These are phyloP conservation scores for Chlorops oryzae DNA, from an alignment of 1,140 invertebrate species.

Conservation along the genomic window DNA sequence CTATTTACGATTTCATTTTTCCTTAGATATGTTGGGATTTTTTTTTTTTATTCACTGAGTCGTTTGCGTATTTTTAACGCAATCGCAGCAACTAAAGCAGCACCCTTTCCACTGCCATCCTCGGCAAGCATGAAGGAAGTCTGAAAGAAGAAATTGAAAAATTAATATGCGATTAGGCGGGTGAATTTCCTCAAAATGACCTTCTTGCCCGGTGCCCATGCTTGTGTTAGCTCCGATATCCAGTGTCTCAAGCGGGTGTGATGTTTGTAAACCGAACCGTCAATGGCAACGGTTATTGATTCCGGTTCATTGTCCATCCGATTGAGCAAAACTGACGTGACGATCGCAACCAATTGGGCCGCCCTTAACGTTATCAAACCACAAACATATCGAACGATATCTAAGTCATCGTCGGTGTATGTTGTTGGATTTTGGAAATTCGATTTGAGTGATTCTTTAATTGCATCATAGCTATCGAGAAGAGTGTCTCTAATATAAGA, in stretches of 20 bases:
- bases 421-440: too few species aligned
- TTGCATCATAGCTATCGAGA: background rate
- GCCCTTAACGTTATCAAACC: conserved; percentile 74
- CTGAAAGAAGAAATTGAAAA: too few species aligned
- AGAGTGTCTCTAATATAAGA: conserved; percentile 2
- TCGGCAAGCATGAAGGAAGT: conserved; percentile 88
- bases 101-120: conserved; percentile 92
- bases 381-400: conserved; percentile 60
- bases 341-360: conserved; percentile 75
- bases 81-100: conserved; percentile 89
- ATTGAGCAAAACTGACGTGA: conserved; percentile 60
- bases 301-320: conserved; percentile 65
- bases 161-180: background rate
- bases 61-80: conserved; percentile 51
- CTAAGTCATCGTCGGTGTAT: conserved; percentile 13
- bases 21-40: too few species aligned
- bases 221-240: conserved; percentile 73
- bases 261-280: conserved; percentile 87
- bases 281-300: conserved; percentile 76
- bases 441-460: too few species aligned
- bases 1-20: too few species aligned
- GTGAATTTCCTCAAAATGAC: conserved; percentile 19
- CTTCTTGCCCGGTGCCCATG: conserved; percentile 53
- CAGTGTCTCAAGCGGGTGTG: conserved; percentile 87
- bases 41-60: too few species aligned